Conservation (phyloP, 2,888 invertebrate species). For the Agonopterix heracliana region DNA sequence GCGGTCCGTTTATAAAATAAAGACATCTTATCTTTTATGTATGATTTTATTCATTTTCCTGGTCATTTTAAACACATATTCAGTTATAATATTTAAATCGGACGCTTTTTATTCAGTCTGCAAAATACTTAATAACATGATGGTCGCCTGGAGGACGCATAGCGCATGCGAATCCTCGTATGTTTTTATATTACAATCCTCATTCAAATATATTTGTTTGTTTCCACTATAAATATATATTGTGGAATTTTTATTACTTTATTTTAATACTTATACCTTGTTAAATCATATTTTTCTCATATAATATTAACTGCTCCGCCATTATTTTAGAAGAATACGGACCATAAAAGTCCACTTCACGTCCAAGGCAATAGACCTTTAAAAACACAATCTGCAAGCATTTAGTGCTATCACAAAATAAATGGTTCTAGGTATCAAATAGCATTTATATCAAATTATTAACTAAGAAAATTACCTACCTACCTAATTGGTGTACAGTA, state of each 20-base stretch:
- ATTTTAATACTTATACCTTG: constrained; percentile 2
- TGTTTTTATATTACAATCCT: constrained; percentile 23
- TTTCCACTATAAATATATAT: constrained; percentile 15
- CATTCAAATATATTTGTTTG: constrained; percentile 4
- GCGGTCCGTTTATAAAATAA: neutral
- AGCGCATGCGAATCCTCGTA: constrained; percentile 30
- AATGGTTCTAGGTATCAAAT: too few species aligned
- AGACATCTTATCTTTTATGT: constrained; percentile 2
- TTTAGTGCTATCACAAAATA: too few species aligned
- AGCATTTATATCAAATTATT: too few species aligned
- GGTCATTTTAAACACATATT: constrained; percentile 8
- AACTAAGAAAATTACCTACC: too few species aligned
- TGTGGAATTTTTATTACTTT: constrained; percentile 9
- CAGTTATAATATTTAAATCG: constrained; percentile 15
- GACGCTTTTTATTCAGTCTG: constrained; percentile 28
- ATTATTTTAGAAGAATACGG: constrained; percentile 15
- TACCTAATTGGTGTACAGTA: too few species aligned
- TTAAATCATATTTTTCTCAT: too few species aligned
- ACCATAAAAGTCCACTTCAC: neutral
- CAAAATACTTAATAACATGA: constrained; percentile 34
- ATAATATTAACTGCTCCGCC: neutral
- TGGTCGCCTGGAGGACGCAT: constrained; percentile 23
- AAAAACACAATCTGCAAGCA: too few species aligned
- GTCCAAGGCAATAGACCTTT: too few species aligned
- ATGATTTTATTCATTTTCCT: constrained; percentile 1